Evolutionary conservation across 2,113 vertebrate genomes (phyloP).

Genomic region (Vimba vimba): DNA sequence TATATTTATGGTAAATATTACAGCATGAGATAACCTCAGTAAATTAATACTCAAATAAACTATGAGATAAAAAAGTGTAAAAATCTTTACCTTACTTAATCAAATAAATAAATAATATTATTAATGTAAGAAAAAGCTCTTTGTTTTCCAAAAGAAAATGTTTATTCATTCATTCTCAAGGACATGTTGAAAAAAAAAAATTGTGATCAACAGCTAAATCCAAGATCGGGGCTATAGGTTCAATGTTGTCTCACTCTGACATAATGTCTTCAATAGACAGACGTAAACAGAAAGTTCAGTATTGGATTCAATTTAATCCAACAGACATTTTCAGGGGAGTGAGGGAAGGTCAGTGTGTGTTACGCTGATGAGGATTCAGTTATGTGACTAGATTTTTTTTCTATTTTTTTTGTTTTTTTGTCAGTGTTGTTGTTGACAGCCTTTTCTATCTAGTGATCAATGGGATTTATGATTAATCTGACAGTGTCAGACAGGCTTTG

Average conservation of each 20-base stretch:
- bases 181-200: too few species aligned
- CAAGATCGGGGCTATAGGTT: background rate
- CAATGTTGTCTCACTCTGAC: background rate
- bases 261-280: conserved; percentile 16
- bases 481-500: conserved; percentile 22
- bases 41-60: background rate
- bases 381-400: background rate
- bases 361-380: conserved; percentile 31
- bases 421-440: conserved; percentile 9
- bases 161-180: too few species aligned
- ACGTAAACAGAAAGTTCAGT: conserved; percentile 24
- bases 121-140: background rate
- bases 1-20: background rate
- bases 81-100: background rate
- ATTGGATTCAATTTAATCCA: conserved; percentile 33
- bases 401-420: background rate
- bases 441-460: background rate
- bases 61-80: background rate
- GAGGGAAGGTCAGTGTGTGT: conserved; percentile 4
- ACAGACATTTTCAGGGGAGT: background rate
- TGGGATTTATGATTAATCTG: conserved; percentile 37
- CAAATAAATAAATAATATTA: background rate
- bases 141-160: background rate
- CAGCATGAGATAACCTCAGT: background rate
- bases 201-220: background rate